Evolutionary conservation across 2,113 vertebrate genomes (phyloP), one percentile per base, ranked within the genome.

Genomic region (Erythrocebus patas): DNA sequence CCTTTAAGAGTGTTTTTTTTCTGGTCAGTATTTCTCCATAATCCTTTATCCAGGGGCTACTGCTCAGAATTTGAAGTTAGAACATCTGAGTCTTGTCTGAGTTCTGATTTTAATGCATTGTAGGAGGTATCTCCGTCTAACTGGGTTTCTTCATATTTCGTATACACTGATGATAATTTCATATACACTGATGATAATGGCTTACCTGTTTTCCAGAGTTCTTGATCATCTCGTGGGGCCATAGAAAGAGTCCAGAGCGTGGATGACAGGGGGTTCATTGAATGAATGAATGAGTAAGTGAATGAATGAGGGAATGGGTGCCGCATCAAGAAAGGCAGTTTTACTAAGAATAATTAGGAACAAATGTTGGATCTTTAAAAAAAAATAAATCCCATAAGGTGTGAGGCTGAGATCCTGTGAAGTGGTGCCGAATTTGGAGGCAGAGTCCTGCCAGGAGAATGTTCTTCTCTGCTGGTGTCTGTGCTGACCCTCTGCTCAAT

Each of bases 401-500:
- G 23, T 8, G n/a, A 89, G 75, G 55, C 68, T 75, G 81, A 43
- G 66, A 73, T 38, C 48, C 78, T 89, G 35, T 92, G 87, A 90
- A 88, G 73, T 9, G 23, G 43, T 18, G 93, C 86, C 78, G 0
- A 72, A 23, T 48, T 48, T 73, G 76, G 93, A 88, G 57, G 38
- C 25, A 27, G 7, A 57, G 18, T 52, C 17, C 32, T 12, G 72
- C 72, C 76, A 68, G 50, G 45, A 32, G 85, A 70, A 48, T 40
- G 43, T 17, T 64, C 85, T 18, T n/a, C 73, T 14, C 48, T 18
- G 30, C 76, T 8, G 1, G n/a, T 35, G 10, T 83, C 96, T 91
- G 93, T 43, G 89, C 92, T 75, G 96, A 80, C 86, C 88, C 96
- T 95, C 89, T 96, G 96, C 35, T 25, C 66, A 20, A n/a, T 73